phyloP scores from a whole-genome alignment of 1,140 invertebrate genomes.

The Prorops nasuta region DNA sequence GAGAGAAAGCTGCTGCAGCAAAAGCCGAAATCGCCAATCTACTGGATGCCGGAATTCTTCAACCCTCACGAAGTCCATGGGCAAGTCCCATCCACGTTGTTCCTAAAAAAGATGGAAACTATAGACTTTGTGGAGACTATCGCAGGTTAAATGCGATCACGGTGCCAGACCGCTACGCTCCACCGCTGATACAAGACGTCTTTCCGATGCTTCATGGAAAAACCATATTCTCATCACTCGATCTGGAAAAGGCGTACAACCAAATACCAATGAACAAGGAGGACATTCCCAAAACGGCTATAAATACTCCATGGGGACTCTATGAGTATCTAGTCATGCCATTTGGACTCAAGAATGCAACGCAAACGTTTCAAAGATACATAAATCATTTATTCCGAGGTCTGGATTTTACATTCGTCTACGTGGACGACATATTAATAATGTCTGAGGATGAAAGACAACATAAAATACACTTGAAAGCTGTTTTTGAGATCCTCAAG shows the following conservation, averaged over 20 bases:
- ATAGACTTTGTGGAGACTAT: slow-evolving; percentile 29
- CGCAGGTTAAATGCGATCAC: slow-evolving; percentile 30
- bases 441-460: slow-evolving; percentile 17
- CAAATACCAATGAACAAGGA: slow-evolving; percentile 43
- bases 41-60: too few species aligned
- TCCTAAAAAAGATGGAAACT: slow-evolving; percentile 23
- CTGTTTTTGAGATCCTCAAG: slow-evolving; percentile 16
- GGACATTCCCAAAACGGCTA: slow-evolving; percentile 47
- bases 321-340: too few species aligned
- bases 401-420: too few species aligned
- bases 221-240: too few species aligned
- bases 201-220: slow-evolving; percentile 46
- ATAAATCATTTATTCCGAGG: slow-evolving; percentile 34
- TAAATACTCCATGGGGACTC: too few species aligned
- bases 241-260: slow-evolving; percentile 52
- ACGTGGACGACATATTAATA: too few species aligned
- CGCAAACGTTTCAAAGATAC: slow-evolving; percentile 51
- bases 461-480: slow-evolving; percentile 11
- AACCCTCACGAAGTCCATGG: slow-evolving; percentile 4
- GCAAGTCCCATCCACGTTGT: slow-evolving; percentile 9
- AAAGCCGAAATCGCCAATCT: too few species aligned
- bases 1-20: too few species aligned
- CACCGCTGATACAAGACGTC: slow-evolving; percentile 41
- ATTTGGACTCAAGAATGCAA: too few species aligned
- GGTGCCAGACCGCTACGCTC: slow-evolving; percentile 45